Base-by-base conservation (phyloP, 2,113 vertebrate genomes). In the Anseranas semipalmata region DNA sequence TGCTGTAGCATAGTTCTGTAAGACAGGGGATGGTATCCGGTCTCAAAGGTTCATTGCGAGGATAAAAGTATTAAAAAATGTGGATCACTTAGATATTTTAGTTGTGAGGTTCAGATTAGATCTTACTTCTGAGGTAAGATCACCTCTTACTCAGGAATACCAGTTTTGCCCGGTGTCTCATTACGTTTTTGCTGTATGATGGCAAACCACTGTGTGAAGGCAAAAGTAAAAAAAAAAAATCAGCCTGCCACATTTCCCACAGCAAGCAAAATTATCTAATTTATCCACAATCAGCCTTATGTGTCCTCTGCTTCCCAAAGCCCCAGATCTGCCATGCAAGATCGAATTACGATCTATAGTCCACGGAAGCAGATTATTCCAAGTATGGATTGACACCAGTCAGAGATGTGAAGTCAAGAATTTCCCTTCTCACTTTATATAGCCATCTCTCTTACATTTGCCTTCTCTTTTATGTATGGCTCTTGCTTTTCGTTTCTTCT, bases 211-310 rank as follows among this genome's bases (percentile, higher is more conserved):
- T 17, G 10, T 8, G 3, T 70, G 55, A 85, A 88, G 48, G 22
- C 3, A 15, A 33, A 33, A 67, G 66, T 14, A 41, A 18, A 30
- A 50, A 24, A 52, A 4, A 21, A 22, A 14, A 6, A 2, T 3
- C 20, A 73, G 13, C n/a, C 39, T 27, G 32, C 39, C 5, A 0
- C 14, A 3, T 74, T 81, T 13, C 9, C 28, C 28, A 41, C 10
- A 74, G 28, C 32, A 88, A 85, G 25, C 1, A 55, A 67, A 68
- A 56, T 22, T 17, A 66, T 30, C 33, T 17, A 13, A 39, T 82
- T 48, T 79, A 37, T 27, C 15, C 16, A 71, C 24, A 72, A 32
- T 48, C 52, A 43, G 9, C 30, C n/a, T 35, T 73, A 28, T 9
- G 13, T 10, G 21, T 41, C 22, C 35, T 1, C n/a, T 20, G 30